These are phyloP conservation scores for Drosophila flavopinicola DNA, from an alignment of 2,888 invertebrate species.

Conservation along the genomic window DNA sequence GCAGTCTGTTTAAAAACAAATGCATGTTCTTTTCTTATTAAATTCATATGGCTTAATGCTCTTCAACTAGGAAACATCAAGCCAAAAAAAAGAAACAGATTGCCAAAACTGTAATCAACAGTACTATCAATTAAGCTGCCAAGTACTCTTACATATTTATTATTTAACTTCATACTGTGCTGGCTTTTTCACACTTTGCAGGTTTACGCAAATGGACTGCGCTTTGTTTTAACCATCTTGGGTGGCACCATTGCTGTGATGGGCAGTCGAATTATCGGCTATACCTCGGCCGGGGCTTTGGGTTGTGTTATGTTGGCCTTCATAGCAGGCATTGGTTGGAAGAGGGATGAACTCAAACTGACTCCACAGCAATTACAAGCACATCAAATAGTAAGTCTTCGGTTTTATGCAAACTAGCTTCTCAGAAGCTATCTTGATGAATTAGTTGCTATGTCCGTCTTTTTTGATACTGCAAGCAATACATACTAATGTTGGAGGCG, in stretches of 20 bases:
- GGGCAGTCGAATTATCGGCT: slow-evolving; percentile 86
- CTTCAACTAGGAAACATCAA: too few species aligned
- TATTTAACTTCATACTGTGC: too few species aligned
- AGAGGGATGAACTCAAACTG: slow-evolving; percentile 78
- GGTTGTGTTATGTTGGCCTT: slow-evolving; percentile 86
- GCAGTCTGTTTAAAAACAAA: too few species aligned
- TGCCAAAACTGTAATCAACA: too few species aligned
- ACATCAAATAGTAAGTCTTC: slow-evolving; percentile 81
- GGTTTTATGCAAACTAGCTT: neutral
- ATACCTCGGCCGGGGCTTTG: slow-evolving; percentile 88
- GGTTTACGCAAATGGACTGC: slow-evolving; percentile 84
- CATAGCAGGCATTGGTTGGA: slow-evolving; percentile 86
- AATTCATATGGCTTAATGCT: too few species aligned
- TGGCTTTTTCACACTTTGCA: slow-evolving; percentile 42
- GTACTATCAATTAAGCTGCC: neutral
- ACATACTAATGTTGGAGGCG: too few species aligned
- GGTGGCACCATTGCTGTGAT: slow-evolving; percentile 88
- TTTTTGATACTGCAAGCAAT: too few species aligned
- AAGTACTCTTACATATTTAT: neutral
- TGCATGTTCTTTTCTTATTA: too few species aligned
- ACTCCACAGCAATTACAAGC: slow-evolving; percentile 70
- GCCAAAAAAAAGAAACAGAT: too few species aligned
- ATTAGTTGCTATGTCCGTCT: too few species aligned
- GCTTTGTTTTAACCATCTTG: slow-evolving; percentile 86
- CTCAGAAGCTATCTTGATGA: neutral